Evolutionary conservation across 2,113 vertebrate genomes (phyloP), one percentile per base, ranked within the genome.

Genomic region (Pseudorasbora parva): DNA sequence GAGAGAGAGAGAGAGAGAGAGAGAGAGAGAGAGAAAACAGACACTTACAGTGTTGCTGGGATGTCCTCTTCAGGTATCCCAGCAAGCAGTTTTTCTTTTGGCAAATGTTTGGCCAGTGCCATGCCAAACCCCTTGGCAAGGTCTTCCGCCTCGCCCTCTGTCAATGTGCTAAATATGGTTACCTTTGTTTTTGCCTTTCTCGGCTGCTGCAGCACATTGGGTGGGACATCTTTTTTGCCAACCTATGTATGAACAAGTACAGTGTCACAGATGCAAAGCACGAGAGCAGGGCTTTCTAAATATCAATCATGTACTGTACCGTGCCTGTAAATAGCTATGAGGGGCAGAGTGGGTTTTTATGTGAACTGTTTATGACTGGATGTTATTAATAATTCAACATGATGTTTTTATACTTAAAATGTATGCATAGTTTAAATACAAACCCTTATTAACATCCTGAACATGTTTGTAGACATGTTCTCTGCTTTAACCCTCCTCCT

Each of bases 121-220:
- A 41, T 68, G 4, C 66, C 68, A 71, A 45, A 71, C 15, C 68
- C 68, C 4, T 71, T 68, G 2, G 69, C 81, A 62, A 74, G 41
- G 21, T 82, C 81, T 47, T 82, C 27, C 2, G 23, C 69, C 56
- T 82, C 81, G 62, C 69, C 69, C 41, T 82, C 25, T 2, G 81
- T 74, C 41, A 62, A 51, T 11, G 81, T 64, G 43, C 81, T 82
- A 19, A 82, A 82, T 27, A 64, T 82, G n/a, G 41, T 75, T 41
- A 82, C 57, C 57, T 82, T 74, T 14, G 71, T 64, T 25, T 82
- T 74, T 47, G 71, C 25, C 9, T 75, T 82, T 60, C n/a, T 82
- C 41, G 69, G 71, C 56, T 74, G 69, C 56, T 73, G 23, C 66
- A 69, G 33, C 33, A 69, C 66, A 69, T 69, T 43, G 17, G 30